Evolutionary conservation across 1,140 invertebrate genomes (phyloP).

Genomic region (Cheumatopsyche charites): DNA sequence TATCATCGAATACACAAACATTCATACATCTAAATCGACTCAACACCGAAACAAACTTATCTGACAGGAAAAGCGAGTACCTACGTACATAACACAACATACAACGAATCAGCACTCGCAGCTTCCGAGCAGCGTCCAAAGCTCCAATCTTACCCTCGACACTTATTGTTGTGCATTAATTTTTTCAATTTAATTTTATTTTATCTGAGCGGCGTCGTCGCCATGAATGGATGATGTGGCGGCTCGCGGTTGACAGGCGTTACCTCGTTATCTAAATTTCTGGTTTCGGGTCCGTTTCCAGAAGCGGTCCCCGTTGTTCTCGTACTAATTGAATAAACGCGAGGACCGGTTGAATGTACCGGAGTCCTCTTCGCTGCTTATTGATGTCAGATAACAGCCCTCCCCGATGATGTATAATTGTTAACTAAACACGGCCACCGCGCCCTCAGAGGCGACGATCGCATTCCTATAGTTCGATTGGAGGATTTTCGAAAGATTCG

Average conservation of each 20-base stretch:
- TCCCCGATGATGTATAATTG: conserved; percentile 24
- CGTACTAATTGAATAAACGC: conserved; percentile 45
- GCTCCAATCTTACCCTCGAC: neutral
- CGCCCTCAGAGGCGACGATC: neutral
- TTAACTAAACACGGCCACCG: conserved; percentile 21
- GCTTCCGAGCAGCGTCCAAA: too few relatives aligned
- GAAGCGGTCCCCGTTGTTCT: neutral
- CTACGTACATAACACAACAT: neutral
- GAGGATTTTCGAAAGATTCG: neutral
- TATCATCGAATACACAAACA: too few relatives aligned
- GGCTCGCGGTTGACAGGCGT: conserved; percentile 36
- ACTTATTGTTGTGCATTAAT: neutral
- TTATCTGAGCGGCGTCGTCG: conserved; percentile 22
- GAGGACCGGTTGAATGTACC: conserved; percentile 28
- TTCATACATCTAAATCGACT: too few relatives aligned
- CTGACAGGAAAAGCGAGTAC: neutral
- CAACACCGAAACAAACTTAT: neutral
- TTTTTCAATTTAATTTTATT: conserved; percentile 6
- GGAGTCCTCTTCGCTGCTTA: neutral
- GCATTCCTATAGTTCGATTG: neutral
- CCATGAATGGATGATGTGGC: conserved; percentile 38
- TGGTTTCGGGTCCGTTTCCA: conserved; percentile 24
- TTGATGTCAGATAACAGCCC: conserved; percentile 2
- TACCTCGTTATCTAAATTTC: conserved; percentile 46
- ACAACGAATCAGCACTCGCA: neutral